These are phyloP conservation scores for Periophthalmus modestus DNA, from an alignment of 2,113 vertebrate species.

Conservation along the genomic window DNA sequence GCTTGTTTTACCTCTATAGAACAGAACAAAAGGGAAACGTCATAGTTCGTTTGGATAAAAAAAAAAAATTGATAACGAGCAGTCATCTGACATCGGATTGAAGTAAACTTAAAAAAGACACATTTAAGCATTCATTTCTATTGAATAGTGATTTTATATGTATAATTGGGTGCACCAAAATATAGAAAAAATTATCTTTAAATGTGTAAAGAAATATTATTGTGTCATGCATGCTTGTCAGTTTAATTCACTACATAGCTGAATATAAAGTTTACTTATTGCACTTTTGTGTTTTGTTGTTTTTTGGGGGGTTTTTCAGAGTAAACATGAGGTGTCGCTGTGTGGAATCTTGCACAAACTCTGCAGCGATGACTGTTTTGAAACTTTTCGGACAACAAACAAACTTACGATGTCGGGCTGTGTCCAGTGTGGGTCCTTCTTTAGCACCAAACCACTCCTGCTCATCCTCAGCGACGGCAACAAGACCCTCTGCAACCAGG, in stretches of 20 bases:
- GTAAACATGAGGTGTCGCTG: slow-evolving; percentile 92
- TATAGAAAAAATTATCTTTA: no score
- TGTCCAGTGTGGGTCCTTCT: slow-evolving; percentile 86
- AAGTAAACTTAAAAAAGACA: no score
- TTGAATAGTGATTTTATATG: background rate
- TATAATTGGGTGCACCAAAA: background rate
- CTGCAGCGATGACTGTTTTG: slow-evolving; percentile 93
- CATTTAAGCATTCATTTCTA: background rate
- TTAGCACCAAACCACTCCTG: slow-evolving; percentile 83
- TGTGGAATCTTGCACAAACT: slow-evolving; percentile 88
- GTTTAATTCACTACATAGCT: background rate
- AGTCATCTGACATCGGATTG: no score
- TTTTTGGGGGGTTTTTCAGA: slow-evolving; percentile 68
- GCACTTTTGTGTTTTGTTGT: background rate
- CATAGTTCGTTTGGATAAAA: no score
- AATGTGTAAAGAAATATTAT: no score
- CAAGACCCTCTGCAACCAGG: slow-evolving; percentile 88
- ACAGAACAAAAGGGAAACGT: no score
- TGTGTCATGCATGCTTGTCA: no score
- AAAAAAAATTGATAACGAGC: no score
- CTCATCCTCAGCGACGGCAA: slow-evolving; percentile 85
- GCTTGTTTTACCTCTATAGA: no score
- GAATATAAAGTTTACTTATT: background rate
- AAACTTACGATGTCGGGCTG: slow-evolving; percentile 93
- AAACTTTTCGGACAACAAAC: slow-evolving; percentile 88